Conservation (phyloP, 2,797 vertebrate species). For the Geotrypetes seraphini region DNA sequence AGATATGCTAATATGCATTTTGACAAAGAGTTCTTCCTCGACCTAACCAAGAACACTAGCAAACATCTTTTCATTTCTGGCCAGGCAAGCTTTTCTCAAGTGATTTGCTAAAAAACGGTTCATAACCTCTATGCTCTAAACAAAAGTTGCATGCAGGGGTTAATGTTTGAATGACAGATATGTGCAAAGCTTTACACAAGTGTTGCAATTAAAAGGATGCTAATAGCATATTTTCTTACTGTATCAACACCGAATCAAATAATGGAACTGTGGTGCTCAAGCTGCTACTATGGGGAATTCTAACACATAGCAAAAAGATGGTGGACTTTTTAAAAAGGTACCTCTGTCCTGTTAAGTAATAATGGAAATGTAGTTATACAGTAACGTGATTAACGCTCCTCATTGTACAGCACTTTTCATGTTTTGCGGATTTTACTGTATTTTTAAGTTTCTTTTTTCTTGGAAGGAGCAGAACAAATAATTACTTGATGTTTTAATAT, state of each 20-base stretch:
- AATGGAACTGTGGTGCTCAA: slow-evolving; percentile 15
- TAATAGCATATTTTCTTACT: slow-evolving; percentile 13
- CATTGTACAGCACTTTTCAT: too few species aligned
- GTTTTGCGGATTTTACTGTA: too few species aligned
- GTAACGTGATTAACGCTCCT: slow-evolving; percentile 6
- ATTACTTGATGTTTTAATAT: too few species aligned
- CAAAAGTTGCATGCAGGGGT: slow-evolving; percentile 39
- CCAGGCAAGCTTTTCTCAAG: slow-evolving; percentile 50
- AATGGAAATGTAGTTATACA: slow-evolving; percentile 6
- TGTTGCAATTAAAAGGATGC: slow-evolving; percentile 5
- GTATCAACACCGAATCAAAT: slow-evolving; percentile 4
- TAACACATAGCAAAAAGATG: slow-evolving; percentile 10
- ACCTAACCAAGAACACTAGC: slow-evolving; percentile 44
- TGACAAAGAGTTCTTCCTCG: slow-evolving; percentile 54
- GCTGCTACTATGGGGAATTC: slow-evolving; percentile 12
- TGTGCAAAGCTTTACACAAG: slow-evolving; percentile 17
- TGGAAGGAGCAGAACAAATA: too few species aligned
- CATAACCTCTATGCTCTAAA: slow-evolving; percentile 19
- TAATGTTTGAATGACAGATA: slow-evolving; percentile 42
- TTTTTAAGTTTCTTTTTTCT: too few species aligned
- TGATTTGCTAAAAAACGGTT: slow-evolving; percentile 45
- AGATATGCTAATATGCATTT: slow-evolving; percentile 68
- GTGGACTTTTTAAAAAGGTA: slow-evolving; percentile 25
- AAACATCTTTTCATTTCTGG: slow-evolving; percentile 54
- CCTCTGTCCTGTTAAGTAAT: slow-evolving; percentile 7